Evolutionary conservation across 2,888 invertebrate species (phyloP), one percentile per base, ranked within the genome.

Genomic region (Parnassius smintheus): DNA sequence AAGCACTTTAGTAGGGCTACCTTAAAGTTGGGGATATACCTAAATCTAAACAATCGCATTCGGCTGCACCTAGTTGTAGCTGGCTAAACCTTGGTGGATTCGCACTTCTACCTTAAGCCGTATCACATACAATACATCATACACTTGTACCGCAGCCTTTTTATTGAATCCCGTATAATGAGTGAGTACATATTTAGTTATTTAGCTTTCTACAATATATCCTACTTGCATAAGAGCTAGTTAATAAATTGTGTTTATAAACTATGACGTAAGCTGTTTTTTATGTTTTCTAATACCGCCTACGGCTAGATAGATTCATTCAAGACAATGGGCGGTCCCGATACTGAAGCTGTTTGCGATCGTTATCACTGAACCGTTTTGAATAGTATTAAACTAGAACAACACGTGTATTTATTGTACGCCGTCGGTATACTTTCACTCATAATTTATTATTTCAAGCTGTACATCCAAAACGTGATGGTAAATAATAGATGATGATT

Each of bases 321-420:
- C 52, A 59, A 46, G 45, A 46, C 56, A 35, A 63, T 55, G 54
- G 59, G 51, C 55, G 63, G 59, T 63, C 51, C 35, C 59, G 41
- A 58, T 25, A 50, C 42, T 54, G 56, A 50, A 35, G 35, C 35
- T 45, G 42, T 13, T 48, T 12, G 53, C 48, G 59, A 62, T 59
- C n/a, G 35, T 53, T 59, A 63, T 56, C 55, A 55, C 45, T 53
- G 50, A 54, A 63, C 12, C 59, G 50, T 58, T 63, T n/a, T 55
- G 54, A 49, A 53, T 50, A 46, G 50, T 51, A 35, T 22, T 44
- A 35, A 59, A 59, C 42, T 63, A 51, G 55, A 55, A 63, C 62
- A 50, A 50, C 62, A 49, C 13, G 59, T 57, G 48, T 53, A 57
- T 57, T 46, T 62, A 58, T 54, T 62, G 57, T 48, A 42, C 18